Evolutionary conservation across 2,797 vertebrate species (phyloP), one percentile per base, ranked within the genome.

Genomic region (Malacoraja senta): DNA sequence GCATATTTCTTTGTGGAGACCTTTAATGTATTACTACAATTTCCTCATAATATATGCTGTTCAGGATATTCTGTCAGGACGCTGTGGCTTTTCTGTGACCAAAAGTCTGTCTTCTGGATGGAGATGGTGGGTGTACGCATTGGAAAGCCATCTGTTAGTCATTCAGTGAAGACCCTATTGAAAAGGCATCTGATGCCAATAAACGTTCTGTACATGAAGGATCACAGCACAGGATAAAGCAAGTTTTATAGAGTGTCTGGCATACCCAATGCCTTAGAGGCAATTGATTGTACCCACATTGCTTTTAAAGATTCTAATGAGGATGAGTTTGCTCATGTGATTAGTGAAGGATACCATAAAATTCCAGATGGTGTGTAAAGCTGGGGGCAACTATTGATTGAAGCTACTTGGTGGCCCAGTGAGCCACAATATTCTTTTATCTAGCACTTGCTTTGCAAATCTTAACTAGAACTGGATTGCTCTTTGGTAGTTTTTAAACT

Each of bases 151-250:
- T 92, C 90, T 92, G 90, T 92, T 92, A 74, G 71, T 92, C 90
- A 76, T 92, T 76, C 71, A 44, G 71, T 92, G 71, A 92, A 76
- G 72, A 24, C 38, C 90, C 90, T 26, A 74, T 92, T 74, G 90
- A 92, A 92, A 92, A 71, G 90, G 90, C 90, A 92, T 76, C 90
- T 58, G 71, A 92, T 92, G 35, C 90, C 90, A 76, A 76, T 92
- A 92, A 92, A 92, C 29, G 53, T 76, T 44, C 71, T n/a, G 26
- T 92, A 72, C 44, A 92, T 92, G 90, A 92, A 92, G 90, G 90
- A 92, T 92, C 90, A 92, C 90, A 92, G 90, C 71, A 92, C 90
- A 92, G 71, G 90, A 92, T 92, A 76, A 92, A 92, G 76, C 90
- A 92, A 92, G 71, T 92, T 92, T 92, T 92, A 92, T 58, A 76